Percentiles rank a stretch among this genome's conserved stretches.
phyloP scores from a whole-genome alignment of 2,888 invertebrate species.

The Micoletzkya japonica region DNA sequence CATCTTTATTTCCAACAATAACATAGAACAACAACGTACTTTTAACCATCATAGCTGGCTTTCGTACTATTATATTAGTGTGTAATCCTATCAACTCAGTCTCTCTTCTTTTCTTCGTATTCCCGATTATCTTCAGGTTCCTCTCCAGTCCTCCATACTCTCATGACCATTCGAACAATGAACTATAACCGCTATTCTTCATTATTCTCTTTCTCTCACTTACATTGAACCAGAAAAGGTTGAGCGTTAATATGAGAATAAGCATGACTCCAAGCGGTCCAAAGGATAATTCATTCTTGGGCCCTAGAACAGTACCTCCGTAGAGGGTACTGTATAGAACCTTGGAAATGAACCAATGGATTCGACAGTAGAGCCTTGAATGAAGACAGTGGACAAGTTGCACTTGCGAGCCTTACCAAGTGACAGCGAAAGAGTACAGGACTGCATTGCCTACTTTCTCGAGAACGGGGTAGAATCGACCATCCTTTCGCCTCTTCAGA shows the following conservation, averaged over 20 bases:
- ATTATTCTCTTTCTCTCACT: constrained; percentile 28
- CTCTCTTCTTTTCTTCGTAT: constrained; percentile 34
- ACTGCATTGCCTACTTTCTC: constrained; percentile 44
- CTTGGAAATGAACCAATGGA: constrained; percentile 55
- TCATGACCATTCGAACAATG: constrained; percentile 49
- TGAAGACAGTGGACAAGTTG: background rate
- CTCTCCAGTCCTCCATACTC: constrained; percentile 53
- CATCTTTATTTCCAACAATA: too few relatives aligned
- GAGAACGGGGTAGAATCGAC: constrained; percentile 41
- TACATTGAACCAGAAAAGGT: constrained; percentile 56
- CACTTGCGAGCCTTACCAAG: constrained; percentile 36
- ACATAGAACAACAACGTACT: background rate
- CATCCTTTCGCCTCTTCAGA: constrained; percentile 49
- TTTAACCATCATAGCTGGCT: too few relatives aligned
- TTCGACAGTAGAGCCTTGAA: constrained; percentile 45
- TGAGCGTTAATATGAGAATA: constrained; percentile 47
- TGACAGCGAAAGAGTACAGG: constrained; percentile 50
- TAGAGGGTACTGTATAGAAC: constrained; percentile 51
- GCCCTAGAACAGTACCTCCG: constrained; percentile 51
- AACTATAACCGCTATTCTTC: constrained; percentile 35
- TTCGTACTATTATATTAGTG: too few relatives aligned
- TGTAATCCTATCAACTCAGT: too few relatives aligned
- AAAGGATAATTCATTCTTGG: constrained; percentile 48
- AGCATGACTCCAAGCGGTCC: constrained; percentile 48
- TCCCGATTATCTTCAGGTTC: constrained; percentile 57